Evolutionary conservation across 2,888 invertebrate genomes (phyloP).

Genomic region (Bembecia ichneumoniformis): DNA sequence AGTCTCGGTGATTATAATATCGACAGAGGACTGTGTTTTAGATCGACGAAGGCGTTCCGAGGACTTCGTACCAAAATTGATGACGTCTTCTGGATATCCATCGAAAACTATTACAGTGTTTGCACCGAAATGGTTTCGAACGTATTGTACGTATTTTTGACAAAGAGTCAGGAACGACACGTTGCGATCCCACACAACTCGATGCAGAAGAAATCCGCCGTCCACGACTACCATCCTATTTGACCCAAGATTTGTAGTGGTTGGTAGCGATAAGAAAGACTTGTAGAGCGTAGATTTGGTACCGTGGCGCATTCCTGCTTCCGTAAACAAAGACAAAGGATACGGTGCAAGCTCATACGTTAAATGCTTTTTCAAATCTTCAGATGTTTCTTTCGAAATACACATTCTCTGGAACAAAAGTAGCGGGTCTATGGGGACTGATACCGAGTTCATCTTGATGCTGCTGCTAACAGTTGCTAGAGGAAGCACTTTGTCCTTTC

Average conservation of each 20-base stretch:
- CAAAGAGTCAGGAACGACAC: neutral
- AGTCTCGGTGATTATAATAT: neutral
- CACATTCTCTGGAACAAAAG: conserved; percentile 10
- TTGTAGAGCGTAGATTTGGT: neutral
- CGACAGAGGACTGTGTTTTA: neutral
- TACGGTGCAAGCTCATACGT: conserved; percentile 9
- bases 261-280: neutral
- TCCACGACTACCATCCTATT: conserved; percentile 3
- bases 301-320: neutral
- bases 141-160: neutral
- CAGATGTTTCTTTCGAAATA: conserved; percentile 6
- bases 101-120: neutral
- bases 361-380: conserved; percentile 8
- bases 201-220: conserved; percentile 1
- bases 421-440: conserved; percentile 8
- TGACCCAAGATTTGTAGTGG: neutral
- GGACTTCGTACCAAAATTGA: neutral
- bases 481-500: neutral
- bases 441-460: neutral
- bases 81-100: neutral
- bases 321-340: conserved; percentile 4
- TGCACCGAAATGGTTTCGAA: neutral
- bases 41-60: conserved; percentile 1
- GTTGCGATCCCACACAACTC: neutral
- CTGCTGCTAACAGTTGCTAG: neutral